Base-by-base conservation (phyloP, 2,888 invertebrate species). In the Thereva unica region DNA sequence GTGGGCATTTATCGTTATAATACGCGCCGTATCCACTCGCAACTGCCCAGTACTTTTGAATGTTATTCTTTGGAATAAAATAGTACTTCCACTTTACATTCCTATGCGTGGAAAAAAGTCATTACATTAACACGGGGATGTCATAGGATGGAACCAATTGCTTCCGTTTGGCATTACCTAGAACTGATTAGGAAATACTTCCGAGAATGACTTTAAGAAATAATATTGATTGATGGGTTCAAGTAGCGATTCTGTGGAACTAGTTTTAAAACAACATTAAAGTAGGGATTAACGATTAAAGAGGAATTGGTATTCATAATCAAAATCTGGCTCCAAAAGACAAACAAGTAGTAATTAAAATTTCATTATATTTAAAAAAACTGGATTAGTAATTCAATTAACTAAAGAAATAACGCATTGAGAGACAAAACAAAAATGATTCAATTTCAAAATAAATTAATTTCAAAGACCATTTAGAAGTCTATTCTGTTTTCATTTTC, bases 31-130 rank as follows among this genome's bases (percentile, higher is more conserved):
- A n/a, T n/a, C n/a, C n/a, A n/a, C n/a, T n/a, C n/a, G n/a, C n/a
- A n/a, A n/a, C n/a, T n/a, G n/a, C n/a, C n/a, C n/a, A 42, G 42
- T 42, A 42, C 42, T 42, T 42, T 42, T 42, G 42, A 8, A 42
- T 42, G 42, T 8, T 8, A 42, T 42, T 42, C 42, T 42, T 42
- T 42, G 42, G 42, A 42, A 6, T 42, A 42, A 8, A 42, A 7
- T 7, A 42, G 8, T 8, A 42, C 42, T 42, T 42, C 42, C 42
- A 6, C 8, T 42, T 42, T 42, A 42, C 7, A 42, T 42, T 42
- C 42, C 42, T 7, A 42, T 42, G 42, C 42, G 42, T 42, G 42
- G 8, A 8, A 42, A 42, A 42, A 42, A 42, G 6, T 42, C 42
- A 42, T 42, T 42, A 42, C 42, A 7, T 42, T 42, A 42, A 42